Conservation (phyloP, 2,113 vertebrate species). For the Labeo catla region DNA sequence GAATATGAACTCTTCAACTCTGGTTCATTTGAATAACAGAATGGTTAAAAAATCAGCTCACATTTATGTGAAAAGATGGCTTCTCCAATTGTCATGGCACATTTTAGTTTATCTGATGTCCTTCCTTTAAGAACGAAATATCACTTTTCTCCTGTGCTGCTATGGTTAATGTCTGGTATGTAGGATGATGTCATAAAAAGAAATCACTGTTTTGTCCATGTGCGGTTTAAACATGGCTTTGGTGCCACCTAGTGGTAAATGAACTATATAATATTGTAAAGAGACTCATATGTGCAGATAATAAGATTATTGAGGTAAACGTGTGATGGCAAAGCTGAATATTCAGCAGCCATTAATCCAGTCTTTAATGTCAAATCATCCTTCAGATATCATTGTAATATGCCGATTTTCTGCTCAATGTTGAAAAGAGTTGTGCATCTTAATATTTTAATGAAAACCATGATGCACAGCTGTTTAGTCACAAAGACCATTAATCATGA, state of each 20-base stretch:
- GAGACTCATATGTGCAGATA: not conserved
- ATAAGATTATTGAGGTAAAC: not conserved
- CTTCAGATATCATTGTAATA: not conserved
- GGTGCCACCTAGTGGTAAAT: conserved; percentile 51
- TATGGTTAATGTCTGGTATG: conserved; percentile 34
- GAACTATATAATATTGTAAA: not conserved
- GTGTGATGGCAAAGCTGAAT: not conserved
- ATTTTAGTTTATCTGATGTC: not conserved
- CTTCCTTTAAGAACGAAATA: not conserved
- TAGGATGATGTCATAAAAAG: conserved; percentile 30
- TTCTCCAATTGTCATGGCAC: not conserved
- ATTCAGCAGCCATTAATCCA: not conserved
- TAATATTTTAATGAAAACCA: not conserved
- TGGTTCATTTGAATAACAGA: not conserved
- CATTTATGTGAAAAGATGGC: not conserved
- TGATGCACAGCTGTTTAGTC: not conserved
- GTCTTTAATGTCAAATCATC: not conserved
- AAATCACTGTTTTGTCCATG: not conserved
- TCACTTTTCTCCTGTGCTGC: not conserved
- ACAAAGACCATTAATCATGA: not conserved
- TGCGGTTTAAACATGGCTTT: not conserved
- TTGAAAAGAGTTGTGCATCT: not conserved
- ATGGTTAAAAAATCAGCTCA: not conserved
- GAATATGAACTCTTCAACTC: not conserved
- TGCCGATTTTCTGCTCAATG: not conserved